These are phyloP conservation scores for Anthrax anthrax DNA, from an alignment of 2,888 invertebrate species.

Conservation along the genomic window DNA sequence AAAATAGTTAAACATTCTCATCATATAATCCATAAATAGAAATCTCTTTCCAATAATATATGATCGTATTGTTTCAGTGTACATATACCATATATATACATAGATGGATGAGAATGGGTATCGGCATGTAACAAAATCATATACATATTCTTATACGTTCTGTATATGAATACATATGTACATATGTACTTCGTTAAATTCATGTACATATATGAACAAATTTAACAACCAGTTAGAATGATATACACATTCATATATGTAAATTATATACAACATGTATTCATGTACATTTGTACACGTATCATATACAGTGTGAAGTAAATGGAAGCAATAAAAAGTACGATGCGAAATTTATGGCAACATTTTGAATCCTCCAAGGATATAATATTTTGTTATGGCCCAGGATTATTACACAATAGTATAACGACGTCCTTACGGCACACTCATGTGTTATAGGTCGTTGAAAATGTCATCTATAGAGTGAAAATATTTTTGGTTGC, in stretches of 20 bases:
- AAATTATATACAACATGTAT: background rate
- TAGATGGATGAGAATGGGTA: too few relatives aligned
- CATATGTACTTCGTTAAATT: too few relatives aligned
- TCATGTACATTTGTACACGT: background rate
- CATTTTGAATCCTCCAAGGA: constrained; percentile 13
- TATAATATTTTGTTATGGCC: constrained; percentile 12
- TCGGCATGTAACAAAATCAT: too few relatives aligned
- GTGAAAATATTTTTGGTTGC: background rate
- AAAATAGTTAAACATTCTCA: too few relatives aligned
- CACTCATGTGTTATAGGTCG: constrained; percentile 4
- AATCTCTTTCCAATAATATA: background rate
- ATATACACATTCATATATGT: background rate
- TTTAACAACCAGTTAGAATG: too few relatives aligned
- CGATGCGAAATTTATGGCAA: constrained; percentile 10
- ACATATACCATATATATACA: too few relatives aligned
- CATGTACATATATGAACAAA: too few relatives aligned
- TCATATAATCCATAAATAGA: too few relatives aligned
- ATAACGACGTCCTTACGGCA: constrained; percentile 11
- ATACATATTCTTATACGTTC: too few relatives aligned
- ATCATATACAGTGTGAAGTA: background rate
- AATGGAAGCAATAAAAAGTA: constrained; percentile 7
- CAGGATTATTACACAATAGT: constrained; percentile 12
- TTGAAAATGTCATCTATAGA: constrained; percentile 7
- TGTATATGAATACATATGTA: too few relatives aligned
- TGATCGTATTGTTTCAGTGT: too few relatives aligned